Percentiles rank a stretch among this genome's conserved stretches.
These are phyloP conservation scores for Pyralis farinalis DNA, from an alignment of 2,888 invertebrate species.

Conservation along the genomic window DNA sequence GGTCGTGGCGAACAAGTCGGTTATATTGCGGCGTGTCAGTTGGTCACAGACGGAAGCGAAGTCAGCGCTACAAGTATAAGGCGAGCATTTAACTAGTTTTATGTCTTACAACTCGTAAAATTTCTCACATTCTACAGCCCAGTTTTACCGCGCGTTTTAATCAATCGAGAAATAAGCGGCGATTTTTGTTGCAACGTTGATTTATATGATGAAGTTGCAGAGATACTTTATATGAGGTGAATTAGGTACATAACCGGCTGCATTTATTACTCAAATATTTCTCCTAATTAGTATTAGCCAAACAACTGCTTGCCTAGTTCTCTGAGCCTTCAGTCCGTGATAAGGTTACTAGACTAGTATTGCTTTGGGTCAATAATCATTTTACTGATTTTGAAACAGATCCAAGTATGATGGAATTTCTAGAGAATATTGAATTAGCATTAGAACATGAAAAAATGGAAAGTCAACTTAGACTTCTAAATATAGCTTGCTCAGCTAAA, in stretches of 20 bases:
- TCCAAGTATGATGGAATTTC: conserved; percentile 97
- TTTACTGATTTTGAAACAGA: conserved; percentile 99
- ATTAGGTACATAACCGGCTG: too few relatives aligned
- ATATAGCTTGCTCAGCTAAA: conserved; percentile 98
- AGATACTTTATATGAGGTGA: too few relatives aligned
- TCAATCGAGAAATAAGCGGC: conserved; percentile 4
- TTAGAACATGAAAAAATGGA: conserved; percentile 93
- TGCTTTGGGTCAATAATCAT: conserved; percentile 99
- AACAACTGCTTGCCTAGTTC: conserved; percentile 94
- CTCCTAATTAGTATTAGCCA: too few relatives aligned
- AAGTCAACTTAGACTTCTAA: conserved; percentile 90
- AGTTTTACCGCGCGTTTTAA: conserved; percentile 29
- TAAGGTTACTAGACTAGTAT: conserved; percentile 96
- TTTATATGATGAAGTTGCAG: too few relatives aligned
- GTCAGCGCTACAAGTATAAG: conserved; percentile 34
- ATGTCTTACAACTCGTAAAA: conserved; percentile 57
- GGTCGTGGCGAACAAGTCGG: conserved; percentile 39
- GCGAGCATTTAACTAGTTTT: conserved; percentile 50
- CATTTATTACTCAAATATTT: too few relatives aligned
- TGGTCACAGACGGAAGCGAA: conserved; percentile 38
- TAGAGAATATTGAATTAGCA: conserved; percentile 94
- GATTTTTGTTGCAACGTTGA: neutral
- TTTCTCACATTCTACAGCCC: conserved; percentile 33
- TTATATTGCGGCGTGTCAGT: conserved; percentile 50
- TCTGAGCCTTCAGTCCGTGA: conserved; percentile 89